Base-by-base conservation (phyloP, 2,888 invertebrate genomes). In the Dastarcus helophoroides region DNA sequence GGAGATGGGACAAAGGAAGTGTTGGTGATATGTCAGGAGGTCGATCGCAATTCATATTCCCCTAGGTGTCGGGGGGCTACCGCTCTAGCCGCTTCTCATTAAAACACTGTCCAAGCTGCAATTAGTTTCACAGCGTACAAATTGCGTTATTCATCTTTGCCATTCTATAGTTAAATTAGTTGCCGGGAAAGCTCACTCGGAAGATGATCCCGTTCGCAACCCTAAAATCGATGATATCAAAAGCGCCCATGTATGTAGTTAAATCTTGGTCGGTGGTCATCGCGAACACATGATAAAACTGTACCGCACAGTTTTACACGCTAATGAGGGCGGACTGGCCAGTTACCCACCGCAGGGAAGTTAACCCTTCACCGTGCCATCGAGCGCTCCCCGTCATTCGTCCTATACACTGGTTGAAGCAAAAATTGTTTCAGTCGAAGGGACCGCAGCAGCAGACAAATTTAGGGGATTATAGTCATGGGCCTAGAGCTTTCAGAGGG, bases 111-210 rank as follows among this genome's bases (percentile, higher is more conserved):
- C 62, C 62, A 53, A 53, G 61, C 58, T 53, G 53, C 61, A 59
- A 62, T 62, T 62, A 62, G 61, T 62, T 59, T 55, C 53, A 50
- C 52, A 46, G 54, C 45, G 51, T 58, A 61, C 62, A 62, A 62
- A 62, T 62, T 61, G 59, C 60, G 58, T 61, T 61, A 60, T 62
- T 59, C 59, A 61, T 62, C 62, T 61, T 60, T 61, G 61, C 61
- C 60, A 61, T 33, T 30, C 29, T 33, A 19, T 33, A 33, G 33
- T 33, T 33, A 33, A 33, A 33, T 33, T 33, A 33, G 29, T 33
- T 33, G n/a, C n/a, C n/a, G n/a, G n/a, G n/a, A n/a, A n/a, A n/a
- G n/a, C n/a, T n/a, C n/a, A n/a, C n/a, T n/a, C n/a, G n/a, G n/a
- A n/a, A n/a, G n/a, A n/a, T n/a, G n/a, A n/a, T n/a, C n/a, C n/a